A percentile compares a stretch with the other conserved stretches of the same genome.
Evolutionary conservation across 1,140 invertebrate genomes (phyloP).

Genomic region (Polyergus mexicanus): DNA sequence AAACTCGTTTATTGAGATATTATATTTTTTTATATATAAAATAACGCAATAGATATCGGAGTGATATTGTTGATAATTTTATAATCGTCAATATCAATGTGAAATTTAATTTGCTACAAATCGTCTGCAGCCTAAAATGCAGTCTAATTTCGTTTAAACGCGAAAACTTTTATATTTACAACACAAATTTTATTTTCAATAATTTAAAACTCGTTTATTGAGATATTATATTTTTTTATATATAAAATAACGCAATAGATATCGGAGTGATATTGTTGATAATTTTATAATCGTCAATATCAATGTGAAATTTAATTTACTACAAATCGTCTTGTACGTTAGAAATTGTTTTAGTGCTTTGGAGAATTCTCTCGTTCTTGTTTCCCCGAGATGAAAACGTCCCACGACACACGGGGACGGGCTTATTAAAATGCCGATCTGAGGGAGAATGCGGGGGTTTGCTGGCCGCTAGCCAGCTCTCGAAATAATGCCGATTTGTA

Average conservation of each 20-base stretch:
- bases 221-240: neutral
- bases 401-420: slow-evolving; percentile 14
- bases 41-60: neutral
- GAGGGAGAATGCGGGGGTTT: slow-evolving; percentile 52
- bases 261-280: neutral
- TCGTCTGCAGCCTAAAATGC: neutral
- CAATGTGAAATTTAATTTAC: neutral
- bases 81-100: no score
- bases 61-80: neutral
- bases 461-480: slow-evolving; percentile 68
- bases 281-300: neutral
- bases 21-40: neutral
- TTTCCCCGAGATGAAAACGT: slow-evolving; percentile 24
- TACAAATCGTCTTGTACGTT: neutral
- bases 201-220: no score
- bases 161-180: neutral
- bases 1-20: no score
- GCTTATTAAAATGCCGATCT: slow-evolving; percentile 73
- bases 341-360: slow-evolving; percentile 2
- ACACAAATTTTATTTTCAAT: neutral
- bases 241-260: neutral
- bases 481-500: slow-evolving; percentile 72
- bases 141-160: neutral
- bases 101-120: no score
- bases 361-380: neutral